Percentiles rank a stretch among this genome's conserved stretches.
Evolutionary conservation across 1,140 invertebrate genomes (phyloP).

Genomic region (Pogonus chalceus): DNA sequence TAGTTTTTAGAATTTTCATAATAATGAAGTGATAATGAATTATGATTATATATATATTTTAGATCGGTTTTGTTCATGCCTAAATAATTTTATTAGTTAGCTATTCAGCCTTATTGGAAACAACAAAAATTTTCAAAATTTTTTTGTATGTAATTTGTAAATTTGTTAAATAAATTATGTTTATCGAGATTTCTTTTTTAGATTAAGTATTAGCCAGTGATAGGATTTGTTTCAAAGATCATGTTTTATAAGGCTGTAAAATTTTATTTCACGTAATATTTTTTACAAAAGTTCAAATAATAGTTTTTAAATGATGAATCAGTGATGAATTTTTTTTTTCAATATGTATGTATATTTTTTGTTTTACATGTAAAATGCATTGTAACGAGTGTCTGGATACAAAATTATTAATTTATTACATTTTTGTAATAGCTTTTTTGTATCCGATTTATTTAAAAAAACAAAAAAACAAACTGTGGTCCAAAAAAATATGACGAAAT

Average conservation of each 20-base stretch:
- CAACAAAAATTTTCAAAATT: too few species aligned
- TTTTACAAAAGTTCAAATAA: conserved; percentile 4
- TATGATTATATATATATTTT: background rate
- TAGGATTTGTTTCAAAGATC: background rate
- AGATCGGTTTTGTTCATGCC: background rate
- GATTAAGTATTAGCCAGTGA: background rate
- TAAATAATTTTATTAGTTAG: background rate
- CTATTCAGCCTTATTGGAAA: background rate
- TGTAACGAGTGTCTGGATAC: background rate
- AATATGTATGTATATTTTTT: background rate
- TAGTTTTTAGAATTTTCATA: conserved; percentile 1
- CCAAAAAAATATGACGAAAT: conserved; percentile 4
- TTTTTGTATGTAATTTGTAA: too few species aligned
- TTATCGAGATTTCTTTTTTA: too few species aligned
- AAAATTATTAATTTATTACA: background rate
- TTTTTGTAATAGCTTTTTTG: background rate
- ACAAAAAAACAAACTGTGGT: background rate
- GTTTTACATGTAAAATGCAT: conserved; percentile 7
- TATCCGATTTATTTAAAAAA: background rate
- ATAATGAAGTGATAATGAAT: background rate
- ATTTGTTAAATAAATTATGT: too few species aligned
- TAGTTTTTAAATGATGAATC: background rate
- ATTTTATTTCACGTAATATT: background rate
- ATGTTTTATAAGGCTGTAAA: background rate
- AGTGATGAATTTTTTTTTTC: background rate